Percentiles rank a stretch among this genome's conserved stretches.
Conservation (phyloP, 2,113 vertebrate species). For the Myrmophylax atrothorax region DNA sequence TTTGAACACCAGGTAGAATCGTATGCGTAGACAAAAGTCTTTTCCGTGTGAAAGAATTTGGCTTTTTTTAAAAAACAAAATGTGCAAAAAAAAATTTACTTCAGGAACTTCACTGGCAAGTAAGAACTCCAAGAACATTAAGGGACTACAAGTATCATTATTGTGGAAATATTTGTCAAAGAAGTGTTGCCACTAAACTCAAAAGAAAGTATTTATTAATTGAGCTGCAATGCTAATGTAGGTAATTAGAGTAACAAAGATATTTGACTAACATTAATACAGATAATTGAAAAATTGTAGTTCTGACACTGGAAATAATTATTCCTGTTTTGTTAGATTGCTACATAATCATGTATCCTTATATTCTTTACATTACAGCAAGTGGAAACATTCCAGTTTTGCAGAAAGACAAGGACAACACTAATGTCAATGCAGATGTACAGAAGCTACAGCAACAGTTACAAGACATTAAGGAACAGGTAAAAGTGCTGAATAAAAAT, state of each 20-base stretch:
- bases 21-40: neutral
- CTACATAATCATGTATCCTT: neutral
- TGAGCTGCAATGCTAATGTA: neutral
- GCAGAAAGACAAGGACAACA: slow-evolving; percentile 98
- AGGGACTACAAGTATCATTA: neutral
- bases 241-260: neutral
- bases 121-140: neutral
- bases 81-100: neutral
- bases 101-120: neutral
- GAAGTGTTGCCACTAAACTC: neutral
- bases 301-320: neutral
- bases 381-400: slow-evolving; percentile 94
- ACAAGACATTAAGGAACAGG: slow-evolving; percentile 99
- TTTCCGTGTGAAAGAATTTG: neutral
- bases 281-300: neutral
- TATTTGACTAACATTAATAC: neutral
- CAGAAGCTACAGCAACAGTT: slow-evolving; percentile 98
- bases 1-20: neutral
- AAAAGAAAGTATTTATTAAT: neutral
- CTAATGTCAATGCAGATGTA: slow-evolving; percentile 97
- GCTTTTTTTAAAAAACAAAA: neutral
- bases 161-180: neutral
- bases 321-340: neutral
- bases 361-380: slow-evolving; percentile 76
- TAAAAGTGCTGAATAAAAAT: slow-evolving; percentile 52